Evolutionary conservation across 2,888 invertebrate species (phyloP), one percentile per base, ranked within the genome.

Genomic region (Tricholauxania praeusta): DNA sequence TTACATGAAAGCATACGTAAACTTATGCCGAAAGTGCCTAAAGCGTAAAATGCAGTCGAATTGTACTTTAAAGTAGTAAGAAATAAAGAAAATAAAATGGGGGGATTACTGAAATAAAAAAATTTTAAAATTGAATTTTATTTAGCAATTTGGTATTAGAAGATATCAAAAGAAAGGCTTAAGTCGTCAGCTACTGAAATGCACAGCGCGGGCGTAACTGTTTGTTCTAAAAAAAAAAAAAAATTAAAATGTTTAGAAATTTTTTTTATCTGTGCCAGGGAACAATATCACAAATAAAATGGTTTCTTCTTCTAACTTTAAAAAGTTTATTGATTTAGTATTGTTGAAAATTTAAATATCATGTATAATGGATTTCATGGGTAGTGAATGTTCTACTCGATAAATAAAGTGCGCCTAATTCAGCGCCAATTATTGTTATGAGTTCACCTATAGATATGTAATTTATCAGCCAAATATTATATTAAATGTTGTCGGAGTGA

Each of bases 21-120:
- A 67, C 19, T 67, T 47, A 67, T 55, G 68, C 69, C 52, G 51
- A 12, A 60, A 51, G 69, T 69, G 60, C 60, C 52, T 69, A 57
- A 19, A 67, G n/a, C 22, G 12, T 39, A 64, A 51, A 19, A 22
- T 15, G 5, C 49, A 39, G n/a, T 51, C 7, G 49, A 64, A 22
- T 48, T 60, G 60, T 60, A 8, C 60, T 60, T 60, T 19, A 60
- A 12, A 39, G 32, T 17, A 32, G 39, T 62, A 47, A n/a, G 17
- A 15, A 62, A 62, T 39, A 39, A 39, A 39, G 39, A 10, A 39
- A 10, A 39, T 10, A 39, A 39, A 39, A 39, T 39, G 39, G 10
- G 39, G 28, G 10, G 39, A 10, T 39, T 39, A 10, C 39, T 10
- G 10, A 39, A 8, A 39, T 10, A 5, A 39, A 39, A 39, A 39